These are phyloP conservation scores for Drosophila barbarae DNA, from an alignment of 2,888 invertebrate genomes.

Conservation along the genomic window DNA sequence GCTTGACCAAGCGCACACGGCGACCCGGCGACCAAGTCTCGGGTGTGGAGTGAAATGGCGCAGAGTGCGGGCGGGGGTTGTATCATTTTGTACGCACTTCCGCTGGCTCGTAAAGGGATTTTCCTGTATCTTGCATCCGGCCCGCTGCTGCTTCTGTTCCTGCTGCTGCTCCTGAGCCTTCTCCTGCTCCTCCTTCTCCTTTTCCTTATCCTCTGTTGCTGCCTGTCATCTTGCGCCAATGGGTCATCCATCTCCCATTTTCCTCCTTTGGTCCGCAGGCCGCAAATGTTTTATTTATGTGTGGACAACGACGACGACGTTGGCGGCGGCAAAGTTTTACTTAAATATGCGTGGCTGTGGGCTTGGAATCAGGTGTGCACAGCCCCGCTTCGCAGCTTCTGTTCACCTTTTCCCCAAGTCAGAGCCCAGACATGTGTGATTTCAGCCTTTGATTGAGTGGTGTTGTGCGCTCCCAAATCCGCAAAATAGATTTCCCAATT, in stretches of 20 bases:
- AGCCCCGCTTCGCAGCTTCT: not conserved
- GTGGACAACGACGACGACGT: conserved; percentile 58
- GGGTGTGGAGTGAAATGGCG: conserved; percentile 23
- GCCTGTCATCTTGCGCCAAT: conserved; percentile 74
- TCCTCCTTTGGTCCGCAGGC: conserved; percentile 62
- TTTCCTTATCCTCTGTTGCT: conserved; percentile 32
- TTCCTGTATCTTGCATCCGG: conserved; percentile 68
- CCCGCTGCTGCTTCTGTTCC: conserved; percentile 17
- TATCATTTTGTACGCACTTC: conserved; percentile 76
- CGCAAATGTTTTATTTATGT: conserved; percentile 75
- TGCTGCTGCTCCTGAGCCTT: conserved; percentile 11
- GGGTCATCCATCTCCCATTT: conserved; percentile 74
- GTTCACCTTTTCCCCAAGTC: conserved; percentile 1
- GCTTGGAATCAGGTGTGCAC: conserved; percentile 52
- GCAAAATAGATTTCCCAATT: conserved; percentile 75
- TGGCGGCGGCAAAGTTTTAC: conserved; percentile 59
- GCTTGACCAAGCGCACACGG: conserved; percentile 72
- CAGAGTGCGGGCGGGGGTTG: conserved; percentile 37
- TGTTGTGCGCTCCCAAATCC: conserved; percentile 69
- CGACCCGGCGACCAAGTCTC: conserved; percentile 26
- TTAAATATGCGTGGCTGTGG: conserved; percentile 63
- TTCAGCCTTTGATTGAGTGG: conserved; percentile 72
- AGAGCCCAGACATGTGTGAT: conserved; percentile 51
- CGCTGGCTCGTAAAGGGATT: conserved; percentile 73
- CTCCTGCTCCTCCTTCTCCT: conserved; percentile 7